Evolutionary conservation across 1,140 invertebrate genomes (phyloP), one percentile per base, ranked within the genome.

Genomic region (Cydia amplana): DNA sequence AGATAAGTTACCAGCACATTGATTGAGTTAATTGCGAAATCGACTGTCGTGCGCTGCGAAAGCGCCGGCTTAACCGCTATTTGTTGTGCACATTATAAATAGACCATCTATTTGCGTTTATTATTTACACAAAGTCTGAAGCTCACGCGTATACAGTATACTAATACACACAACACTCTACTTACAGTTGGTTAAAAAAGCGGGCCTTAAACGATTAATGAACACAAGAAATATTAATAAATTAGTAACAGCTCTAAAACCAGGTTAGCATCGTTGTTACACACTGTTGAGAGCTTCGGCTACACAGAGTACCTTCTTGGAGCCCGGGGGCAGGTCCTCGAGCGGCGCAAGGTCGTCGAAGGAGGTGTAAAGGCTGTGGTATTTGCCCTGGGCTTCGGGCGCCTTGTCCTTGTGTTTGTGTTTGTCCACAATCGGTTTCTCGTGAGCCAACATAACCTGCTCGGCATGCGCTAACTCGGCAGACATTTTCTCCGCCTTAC

Each of bases 11-110:
- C 46, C 55, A 60, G 55, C 55, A 60, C 55, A 60, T 10, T 10
- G 20, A 60, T 20, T 20, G 16, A 60, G 55, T 60, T 60, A 60
- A 60, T 60, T 10, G 18, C 55, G 55, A 60, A 23, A 10, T 60
- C 12, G 23, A 60, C 10, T 23, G 7, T 60, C 12, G 20, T 60
- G 55, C 55, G 18, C 55, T 23, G 18, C 55, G 20, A 20, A 20
- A 60, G 18, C 55, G 98, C 98, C 67, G 99, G 94, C 73, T 12
- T 18, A 55, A 18, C 51, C 6, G 4, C 51, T 55, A 55, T 55
- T 55, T 55, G 43, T 18, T 55, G 51, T 55, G 51, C 55, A 10
- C 10, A 60, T 60, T 12, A 60, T 1, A 60, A 23, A 60, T 60
- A 60, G 9, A 60, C 55, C 9, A 55, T 55, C 9, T 60, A 23